Conservation (phyloP, 2,888 invertebrate species). For the Stramonita haemastoma region DNA sequence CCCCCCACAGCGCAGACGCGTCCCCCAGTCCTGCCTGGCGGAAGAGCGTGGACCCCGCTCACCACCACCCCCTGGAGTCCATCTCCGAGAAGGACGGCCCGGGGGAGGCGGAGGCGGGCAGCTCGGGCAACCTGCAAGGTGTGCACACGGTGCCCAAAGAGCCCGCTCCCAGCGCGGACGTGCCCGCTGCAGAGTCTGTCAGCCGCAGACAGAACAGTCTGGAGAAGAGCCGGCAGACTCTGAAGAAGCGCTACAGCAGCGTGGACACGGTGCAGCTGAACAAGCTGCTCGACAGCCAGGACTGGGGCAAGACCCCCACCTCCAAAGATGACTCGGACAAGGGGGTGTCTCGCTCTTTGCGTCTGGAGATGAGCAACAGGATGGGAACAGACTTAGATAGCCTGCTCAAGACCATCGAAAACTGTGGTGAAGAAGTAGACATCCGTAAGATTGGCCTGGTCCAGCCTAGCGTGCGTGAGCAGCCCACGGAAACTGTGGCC, state of each 20-base stretch:
- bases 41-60: not conserved
- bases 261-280: conserved; percentile 61
- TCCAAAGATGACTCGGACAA: conserved; percentile 43
- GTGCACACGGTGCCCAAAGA: conserved; percentile 31
- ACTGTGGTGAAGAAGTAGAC: no score
- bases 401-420: conserved; percentile 68
- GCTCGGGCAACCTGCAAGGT: conserved; percentile 36
- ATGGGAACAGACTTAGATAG: conserved; percentile 69
- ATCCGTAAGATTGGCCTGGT: conserved; percentile 52
- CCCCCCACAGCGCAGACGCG: not conserved
- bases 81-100: conserved; percentile 26
- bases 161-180: not conserved
- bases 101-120: not conserved
- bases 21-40: conserved; percentile 36
- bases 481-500: not conserved
- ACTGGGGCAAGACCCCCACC: not conserved
- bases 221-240: conserved; percentile 47
- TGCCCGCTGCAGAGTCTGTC: not conserved
- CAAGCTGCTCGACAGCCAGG: conserved; percentile 44
- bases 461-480: conserved; percentile 47
- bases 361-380: conserved; percentile 56
- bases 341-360: conserved; percentile 61
- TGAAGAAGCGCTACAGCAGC: conserved; percentile 51
- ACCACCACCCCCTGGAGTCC: conserved; percentile 33
- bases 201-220: not conserved